These are phyloP conservation scores for Catostomus latipinnis DNA, from an alignment of 2,797 vertebrate species.

Conservation along the genomic window DNA sequence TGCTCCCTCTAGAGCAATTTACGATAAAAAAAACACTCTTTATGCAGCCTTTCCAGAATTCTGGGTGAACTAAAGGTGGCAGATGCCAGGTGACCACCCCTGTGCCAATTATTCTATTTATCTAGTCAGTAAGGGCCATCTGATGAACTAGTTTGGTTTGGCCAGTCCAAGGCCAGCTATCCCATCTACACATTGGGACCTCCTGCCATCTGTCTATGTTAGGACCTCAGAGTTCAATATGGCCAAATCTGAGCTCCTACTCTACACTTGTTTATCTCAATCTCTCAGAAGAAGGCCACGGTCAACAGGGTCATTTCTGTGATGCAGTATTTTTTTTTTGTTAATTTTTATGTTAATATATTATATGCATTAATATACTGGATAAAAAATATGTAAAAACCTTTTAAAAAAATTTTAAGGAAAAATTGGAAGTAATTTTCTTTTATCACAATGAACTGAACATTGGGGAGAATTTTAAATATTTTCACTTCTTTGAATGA, in stretches of 20 bases:
- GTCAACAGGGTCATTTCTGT: too few species aligned
- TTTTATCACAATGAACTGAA: too few species aligned
- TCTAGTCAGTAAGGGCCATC: constrained; percentile 7
- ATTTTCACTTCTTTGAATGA: too few species aligned
- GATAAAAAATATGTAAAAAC: too few species aligned
- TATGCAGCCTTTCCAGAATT: not conserved
- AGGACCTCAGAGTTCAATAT: not conserved
- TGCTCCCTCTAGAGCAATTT: constrained; percentile 15
- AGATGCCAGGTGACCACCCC: constrained; percentile 2
- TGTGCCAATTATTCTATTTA: constrained; percentile 27
- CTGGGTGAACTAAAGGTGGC: constrained; percentile 4
- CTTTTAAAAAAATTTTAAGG: too few species aligned
- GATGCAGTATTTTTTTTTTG: too few species aligned
- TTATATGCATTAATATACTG: too few species aligned
- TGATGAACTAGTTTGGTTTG: constrained; percentile 41
- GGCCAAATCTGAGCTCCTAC: not conserved
- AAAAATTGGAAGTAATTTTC: too few species aligned
- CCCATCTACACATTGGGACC: constrained; percentile 3
- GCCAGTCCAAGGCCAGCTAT: not conserved
- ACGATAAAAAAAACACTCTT: constrained; percentile 4
- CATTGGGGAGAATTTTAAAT: too few species aligned
- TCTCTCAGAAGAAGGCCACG: not conserved
- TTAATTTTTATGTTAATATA: too few species aligned
- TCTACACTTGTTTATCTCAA: too few species aligned
- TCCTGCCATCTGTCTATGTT: constrained; percentile 31